Percentiles rank a stretch among this genome's conserved stretches.
phyloP scores from a whole-genome alignment of 2,113 vertebrate genomes.

The Calcarius ornatus region DNA sequence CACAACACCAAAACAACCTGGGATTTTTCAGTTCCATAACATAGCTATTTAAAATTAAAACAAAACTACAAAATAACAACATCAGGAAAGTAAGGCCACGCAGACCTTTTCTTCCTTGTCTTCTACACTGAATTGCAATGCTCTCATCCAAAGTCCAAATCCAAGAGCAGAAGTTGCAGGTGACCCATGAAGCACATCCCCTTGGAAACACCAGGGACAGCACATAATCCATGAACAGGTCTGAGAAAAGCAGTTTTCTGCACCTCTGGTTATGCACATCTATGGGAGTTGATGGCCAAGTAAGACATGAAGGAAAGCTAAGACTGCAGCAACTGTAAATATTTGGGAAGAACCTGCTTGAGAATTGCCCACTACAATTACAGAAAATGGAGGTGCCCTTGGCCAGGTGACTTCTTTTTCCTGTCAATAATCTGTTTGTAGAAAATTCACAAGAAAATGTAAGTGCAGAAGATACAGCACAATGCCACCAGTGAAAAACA shows the following conservation, averaged over 20 bases:
- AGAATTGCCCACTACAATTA: neutral
- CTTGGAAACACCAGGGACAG: neutral
- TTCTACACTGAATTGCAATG: neutral
- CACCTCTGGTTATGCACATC: neutral
- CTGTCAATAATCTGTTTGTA: neutral
- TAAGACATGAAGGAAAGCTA: neutral
- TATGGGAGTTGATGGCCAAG: neutral
- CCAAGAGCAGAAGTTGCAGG: neutral
- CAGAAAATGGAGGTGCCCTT: neutral
- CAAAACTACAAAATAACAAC: neutral
- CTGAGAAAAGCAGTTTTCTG: neutral
- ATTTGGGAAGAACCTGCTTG: neutral
- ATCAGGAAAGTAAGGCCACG: neutral
- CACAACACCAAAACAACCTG: neutral
- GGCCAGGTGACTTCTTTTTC: neutral
- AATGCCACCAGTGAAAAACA: neutral
- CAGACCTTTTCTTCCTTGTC: neutral
- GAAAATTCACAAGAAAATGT: neutral
- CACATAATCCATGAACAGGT: fast-evolving
- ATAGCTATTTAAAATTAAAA: neutral
- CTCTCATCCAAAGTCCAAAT: neutral
- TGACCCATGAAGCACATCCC: neutral
- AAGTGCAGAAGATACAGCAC: neutral
- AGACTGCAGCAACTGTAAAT: neutral
- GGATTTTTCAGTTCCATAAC: neutral